Percentiles rank a stretch among this genome's conserved stretches.
Conservation (phyloP, 2,113 vertebrate genomes). For the Merops nubicus region DNA sequence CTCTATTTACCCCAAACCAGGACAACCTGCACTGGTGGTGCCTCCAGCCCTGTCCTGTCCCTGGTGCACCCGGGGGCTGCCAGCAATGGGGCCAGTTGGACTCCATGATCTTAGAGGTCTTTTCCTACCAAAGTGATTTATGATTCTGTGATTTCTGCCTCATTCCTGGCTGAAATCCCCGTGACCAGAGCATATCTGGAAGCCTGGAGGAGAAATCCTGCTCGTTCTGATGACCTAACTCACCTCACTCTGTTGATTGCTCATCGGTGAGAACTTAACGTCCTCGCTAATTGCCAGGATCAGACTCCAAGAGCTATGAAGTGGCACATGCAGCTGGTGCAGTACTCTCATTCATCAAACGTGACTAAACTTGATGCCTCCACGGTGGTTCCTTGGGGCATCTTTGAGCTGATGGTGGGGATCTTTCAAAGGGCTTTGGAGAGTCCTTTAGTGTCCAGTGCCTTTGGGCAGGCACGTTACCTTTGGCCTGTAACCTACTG, state of each 20-base stretch:
- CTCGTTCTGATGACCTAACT: neutral
- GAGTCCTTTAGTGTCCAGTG: neutral
- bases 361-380: neutral
- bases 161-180: neutral
- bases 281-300: neutral
- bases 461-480: neutral
- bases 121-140: no score
- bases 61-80: neutral
- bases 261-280: neutral
- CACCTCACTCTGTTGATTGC: neutral
- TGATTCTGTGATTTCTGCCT: no score
- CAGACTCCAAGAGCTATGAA: neutral
- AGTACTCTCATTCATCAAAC: neutral
- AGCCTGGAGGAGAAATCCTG: neutral
- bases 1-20: no score
- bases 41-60: neutral
- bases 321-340: neutral
- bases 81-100: no score
- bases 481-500: neutral
- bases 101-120: no score
- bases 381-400: neutral
- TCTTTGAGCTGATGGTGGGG: neutral
- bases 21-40: fast-evolving
- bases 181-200: neutral
- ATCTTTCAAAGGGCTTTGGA: neutral